These are phyloP conservation scores for Drosophila virilis DNA, from an alignment of 1,140 invertebrate genomes.

Conservation along the genomic window DNA sequence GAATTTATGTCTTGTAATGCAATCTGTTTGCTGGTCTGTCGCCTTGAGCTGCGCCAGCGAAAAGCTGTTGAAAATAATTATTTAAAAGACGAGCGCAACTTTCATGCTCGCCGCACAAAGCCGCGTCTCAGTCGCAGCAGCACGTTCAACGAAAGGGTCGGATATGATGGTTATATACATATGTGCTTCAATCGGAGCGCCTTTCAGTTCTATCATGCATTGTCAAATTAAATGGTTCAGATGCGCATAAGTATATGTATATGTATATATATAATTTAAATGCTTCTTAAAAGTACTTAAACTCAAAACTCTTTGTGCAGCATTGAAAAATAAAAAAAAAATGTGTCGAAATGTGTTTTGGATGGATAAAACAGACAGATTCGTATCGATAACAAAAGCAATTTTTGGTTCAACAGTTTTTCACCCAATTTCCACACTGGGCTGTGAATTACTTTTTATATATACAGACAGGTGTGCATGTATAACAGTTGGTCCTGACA, in stretches of 20 bases:
- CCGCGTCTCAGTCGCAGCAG: not conserved
- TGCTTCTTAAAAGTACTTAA: not conserved
- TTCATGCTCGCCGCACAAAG: conserved; percentile 22
- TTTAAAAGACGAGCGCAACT: conserved; percentile 50
- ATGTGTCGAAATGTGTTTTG: too few species aligned
- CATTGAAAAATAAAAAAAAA: too few species aligned
- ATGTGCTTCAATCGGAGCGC: not conserved
- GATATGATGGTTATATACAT: not conserved
- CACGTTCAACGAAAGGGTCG: not conserved
- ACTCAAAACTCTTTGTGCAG: too few species aligned
- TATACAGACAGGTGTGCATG: too few species aligned
- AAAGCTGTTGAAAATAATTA: conserved; percentile 80
- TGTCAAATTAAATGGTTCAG: conserved; percentile 10
- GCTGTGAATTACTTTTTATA: too few species aligned
- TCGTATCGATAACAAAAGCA: too few species aligned
- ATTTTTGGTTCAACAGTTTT: too few species aligned
- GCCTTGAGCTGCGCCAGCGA: conserved; percentile 52
- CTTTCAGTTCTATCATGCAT: conserved; percentile 23
- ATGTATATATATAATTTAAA: not conserved
- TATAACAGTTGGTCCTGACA: too few species aligned
- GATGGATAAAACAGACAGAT: too few species aligned
- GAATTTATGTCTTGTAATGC: conserved; percentile 55
- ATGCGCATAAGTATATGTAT: not conserved
- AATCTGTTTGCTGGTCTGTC: conserved; percentile 62
- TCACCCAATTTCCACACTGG: too few species aligned